phyloP scores from a whole-genome alignment of 1,140 invertebrate species.

The Phocides pigmalion region DNA sequence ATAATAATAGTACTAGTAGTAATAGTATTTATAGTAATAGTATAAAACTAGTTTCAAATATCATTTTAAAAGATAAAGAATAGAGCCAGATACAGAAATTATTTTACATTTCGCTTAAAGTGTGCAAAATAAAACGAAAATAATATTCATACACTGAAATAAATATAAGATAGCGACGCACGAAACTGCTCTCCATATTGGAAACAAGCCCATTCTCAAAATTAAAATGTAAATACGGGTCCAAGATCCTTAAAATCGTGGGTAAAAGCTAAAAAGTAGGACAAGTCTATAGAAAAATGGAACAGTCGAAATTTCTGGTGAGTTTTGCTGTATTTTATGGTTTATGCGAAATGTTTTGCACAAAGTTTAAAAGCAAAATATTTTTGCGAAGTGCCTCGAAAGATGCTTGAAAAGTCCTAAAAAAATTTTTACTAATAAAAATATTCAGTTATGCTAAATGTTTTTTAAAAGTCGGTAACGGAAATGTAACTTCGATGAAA shows the following conservation, averaged over 20 bases:
- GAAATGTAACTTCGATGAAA: constrained; percentile 17
- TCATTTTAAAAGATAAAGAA: neutral
- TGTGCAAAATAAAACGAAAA: neutral
- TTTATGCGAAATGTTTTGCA: constrained; percentile 42
- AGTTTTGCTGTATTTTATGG: constrained; percentile 41
- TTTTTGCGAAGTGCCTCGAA: constrained; percentile 26
- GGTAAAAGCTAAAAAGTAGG: constrained; percentile 49
- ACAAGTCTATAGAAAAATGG: constrained; percentile 52
- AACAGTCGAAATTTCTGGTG: constrained; percentile 44
- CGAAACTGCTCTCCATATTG: neutral
- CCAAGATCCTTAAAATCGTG: constrained; percentile 42
- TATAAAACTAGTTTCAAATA: neutral
- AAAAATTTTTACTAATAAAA: constrained; percentile 13
- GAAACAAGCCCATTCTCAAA: constrained; percentile 38
- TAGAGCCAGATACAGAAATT: neutral
- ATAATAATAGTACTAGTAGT: too few relatives aligned
- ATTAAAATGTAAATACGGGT: constrained; percentile 50
- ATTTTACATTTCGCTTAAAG: neutral
- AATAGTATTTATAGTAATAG: too few relatives aligned
- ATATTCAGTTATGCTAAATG: constrained; percentile 16
- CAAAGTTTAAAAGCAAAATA: constrained; percentile 38
- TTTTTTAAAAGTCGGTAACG: constrained; percentile 1
- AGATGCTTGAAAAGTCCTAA: constrained; percentile 19
- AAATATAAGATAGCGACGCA: neutral
- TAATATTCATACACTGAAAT: neutral